phyloP scores from a whole-genome alignment of 92 coral and sea anemone genomes.

The Epizoanthus stellaris region DNA sequence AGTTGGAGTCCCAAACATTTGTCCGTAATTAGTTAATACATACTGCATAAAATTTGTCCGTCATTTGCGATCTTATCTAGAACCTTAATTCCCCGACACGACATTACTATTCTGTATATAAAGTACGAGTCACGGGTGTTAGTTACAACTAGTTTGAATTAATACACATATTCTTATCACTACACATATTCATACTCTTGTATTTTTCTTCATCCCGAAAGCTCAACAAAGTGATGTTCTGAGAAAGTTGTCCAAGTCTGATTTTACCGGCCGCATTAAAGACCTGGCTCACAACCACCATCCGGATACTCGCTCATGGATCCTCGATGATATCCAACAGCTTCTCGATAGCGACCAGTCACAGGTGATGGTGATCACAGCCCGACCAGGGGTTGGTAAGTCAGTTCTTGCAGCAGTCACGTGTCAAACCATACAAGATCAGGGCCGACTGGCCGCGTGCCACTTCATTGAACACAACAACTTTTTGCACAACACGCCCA shows the following conservation, averaged over 20 bases:
- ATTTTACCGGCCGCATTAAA: not conserved
- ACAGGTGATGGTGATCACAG: not conserved
- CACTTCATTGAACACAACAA: not conserved
- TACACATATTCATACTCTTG: too few species aligned
- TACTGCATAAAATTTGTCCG: too few species aligned
- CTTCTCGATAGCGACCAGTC: not conserved
- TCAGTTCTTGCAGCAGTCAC: slow-evolving; percentile 1
- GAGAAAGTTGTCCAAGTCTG: not conserved
- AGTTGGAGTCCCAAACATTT: too few species aligned
- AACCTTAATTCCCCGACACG: too few species aligned
- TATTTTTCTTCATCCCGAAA: too few species aligned
- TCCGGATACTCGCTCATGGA: not conserved
- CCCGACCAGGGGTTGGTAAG: not conserved
- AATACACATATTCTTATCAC: too few species aligned
- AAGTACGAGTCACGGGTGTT: too few species aligned
- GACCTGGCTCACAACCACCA: not conserved
- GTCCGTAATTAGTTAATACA: too few species aligned
- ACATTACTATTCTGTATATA: too few species aligned
- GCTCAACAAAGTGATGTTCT: too few species aligned
- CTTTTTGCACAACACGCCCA: not conserved
- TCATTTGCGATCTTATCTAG: too few species aligned
- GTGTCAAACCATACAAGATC: not conserved
- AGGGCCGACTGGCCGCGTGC: not conserved
- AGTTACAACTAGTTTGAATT: too few species aligned
- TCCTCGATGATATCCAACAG: not conserved